Base-by-base conservation (phyloP, 1,140 invertebrate genomes). In the Glossosoma conforme region DNA sequence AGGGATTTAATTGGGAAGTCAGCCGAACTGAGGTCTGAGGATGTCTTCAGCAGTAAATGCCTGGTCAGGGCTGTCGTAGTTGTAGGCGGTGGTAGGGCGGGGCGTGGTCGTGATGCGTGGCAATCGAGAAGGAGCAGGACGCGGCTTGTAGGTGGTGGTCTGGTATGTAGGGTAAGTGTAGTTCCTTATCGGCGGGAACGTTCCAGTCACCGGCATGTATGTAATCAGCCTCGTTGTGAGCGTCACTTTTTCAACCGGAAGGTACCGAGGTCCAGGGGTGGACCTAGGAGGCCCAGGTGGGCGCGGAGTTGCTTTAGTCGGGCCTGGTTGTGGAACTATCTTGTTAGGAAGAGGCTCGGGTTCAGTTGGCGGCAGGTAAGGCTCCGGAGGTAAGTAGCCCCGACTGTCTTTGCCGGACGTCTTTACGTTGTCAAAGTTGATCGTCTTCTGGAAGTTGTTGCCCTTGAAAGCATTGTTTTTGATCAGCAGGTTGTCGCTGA, bases 171-270 rank as follows among this genome's bases (percentile, higher is more conserved):
- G n/a, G 24, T 52, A 52, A 11, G 11, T 45, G 19, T 45, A 45
- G 9, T 17, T 10, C 20, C 17, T 46, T 3, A 17, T 40, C 3
- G 50, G 22, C 17, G 50, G 50, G 22, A 45, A 52, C 8, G 50
- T 52, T 1, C 50, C 50, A 33, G 46, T 38, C 14, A 14, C 40
- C 8, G 50, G 50, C 50, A 52, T 52, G 21, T 52, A 52, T 8
- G 3, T 52, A 2, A 9, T 14, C 10, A 21, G 13, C 28, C 17
- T 19, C 3, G 50, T 49, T 10, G 20, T 37, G 4, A 18, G 11
- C 1, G 50, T 42, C n/a, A n/a, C n/a, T n/a, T n/a, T n/a, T n/a
- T n/a, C n/a, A n/a, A n/a, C n/a, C 13, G 50, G 50, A 5, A 52
- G 22, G 14, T 52, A 52, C 3, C 22, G 38, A 1, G 50, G 50